Base-by-base conservation (phyloP, 92 coral and sea anemone genomes). In the Zoanthus sociatus region DNA sequence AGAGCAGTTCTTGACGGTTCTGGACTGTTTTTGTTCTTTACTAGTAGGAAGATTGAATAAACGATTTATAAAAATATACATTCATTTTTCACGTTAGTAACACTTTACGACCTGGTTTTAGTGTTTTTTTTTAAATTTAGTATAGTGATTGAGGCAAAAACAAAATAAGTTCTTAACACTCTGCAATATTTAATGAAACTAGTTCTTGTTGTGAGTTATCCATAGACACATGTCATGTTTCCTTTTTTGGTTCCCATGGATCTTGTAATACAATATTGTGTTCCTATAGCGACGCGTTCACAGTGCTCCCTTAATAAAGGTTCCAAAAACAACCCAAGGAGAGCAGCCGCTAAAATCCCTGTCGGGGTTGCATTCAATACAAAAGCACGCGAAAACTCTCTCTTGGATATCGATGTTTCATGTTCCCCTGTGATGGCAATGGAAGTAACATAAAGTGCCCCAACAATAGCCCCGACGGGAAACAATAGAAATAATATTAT, bases 341-440 rank as follows among this genome's bases (percentile, higher is more conserved):
- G 46, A n/a, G 94, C 94, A 13, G 96, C 94, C 1, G 78, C 15
- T 37, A 90, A 76, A 42, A 91, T 75, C 11, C 96, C 96, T 73
- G 91, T 69, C 31, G 92, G 89, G 42, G 91, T 84, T 4, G 94
- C 96, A 33, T 88, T 48, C 20, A 92, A 86, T 10, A 89, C 92
- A 83, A 93, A 91, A 68, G 96, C 94, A 86, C 96, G 96, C 75
- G 94, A 91, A 90, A 93, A 93, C 67, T 92, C 94, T 87, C 4
- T 87, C 88, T 15, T 83, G 78, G 76, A 51, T 71, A 64, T 83
- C 87, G 42, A 84, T 84, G 53, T 88, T 90, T 77, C 78, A 18
- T 32, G 58, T 77, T 32, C 74, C 20, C 87, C 86, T 7, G 92
- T 92, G 54, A 86, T 78, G 3, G 90, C 88, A 54, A 76, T 88